A percentile compares a stretch with the other conserved stretches of the same genome.
Conservation (phyloP, 2,113 vertebrate species). For the Periophthalmodon schlosseri region DNA sequence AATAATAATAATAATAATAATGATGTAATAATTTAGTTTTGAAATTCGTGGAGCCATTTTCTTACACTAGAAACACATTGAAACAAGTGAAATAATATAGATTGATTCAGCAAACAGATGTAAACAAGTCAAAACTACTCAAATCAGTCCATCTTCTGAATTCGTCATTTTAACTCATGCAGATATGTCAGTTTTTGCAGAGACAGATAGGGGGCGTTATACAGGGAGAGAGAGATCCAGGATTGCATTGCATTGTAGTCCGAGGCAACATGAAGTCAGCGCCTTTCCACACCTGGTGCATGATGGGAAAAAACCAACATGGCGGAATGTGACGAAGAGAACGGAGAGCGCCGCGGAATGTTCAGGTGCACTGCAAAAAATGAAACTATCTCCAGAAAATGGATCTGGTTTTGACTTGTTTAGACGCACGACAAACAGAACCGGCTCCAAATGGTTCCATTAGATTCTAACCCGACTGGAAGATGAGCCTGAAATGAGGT, state of each 20-base stretch:
- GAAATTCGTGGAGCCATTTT: no score
- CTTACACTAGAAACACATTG: neutral
- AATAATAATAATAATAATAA: no score
- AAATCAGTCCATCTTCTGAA: neutral
- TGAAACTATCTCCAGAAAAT: neutral
- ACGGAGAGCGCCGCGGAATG: slow-evolving; percentile 64
- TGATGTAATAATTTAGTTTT: no score
- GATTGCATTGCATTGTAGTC: slow-evolving; percentile 71
- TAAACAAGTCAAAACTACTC: neutral
- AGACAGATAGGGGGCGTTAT: no score
- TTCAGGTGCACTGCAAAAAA: slow-evolving; percentile 21
- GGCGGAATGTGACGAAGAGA: slow-evolving; percentile 70
- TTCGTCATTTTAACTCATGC: neutral
- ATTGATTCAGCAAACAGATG: neutral
- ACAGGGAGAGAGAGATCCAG: slow-evolving; percentile 6
- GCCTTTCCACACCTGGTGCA: slow-evolving; percentile 56
- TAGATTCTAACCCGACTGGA: no score
- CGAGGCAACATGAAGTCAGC: slow-evolving; percentile 61
- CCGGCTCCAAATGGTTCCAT: no score
- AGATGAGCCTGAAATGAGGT: no score
- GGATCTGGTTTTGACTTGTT: neutral
- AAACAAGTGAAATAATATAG: neutral
- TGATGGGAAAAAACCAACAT: slow-evolving; percentile 49
- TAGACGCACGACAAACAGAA: neutral
- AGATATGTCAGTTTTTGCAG: neutral